Conservation (phyloP, 2,113 vertebrate genomes). For the Grammomys surdaster region DNA sequence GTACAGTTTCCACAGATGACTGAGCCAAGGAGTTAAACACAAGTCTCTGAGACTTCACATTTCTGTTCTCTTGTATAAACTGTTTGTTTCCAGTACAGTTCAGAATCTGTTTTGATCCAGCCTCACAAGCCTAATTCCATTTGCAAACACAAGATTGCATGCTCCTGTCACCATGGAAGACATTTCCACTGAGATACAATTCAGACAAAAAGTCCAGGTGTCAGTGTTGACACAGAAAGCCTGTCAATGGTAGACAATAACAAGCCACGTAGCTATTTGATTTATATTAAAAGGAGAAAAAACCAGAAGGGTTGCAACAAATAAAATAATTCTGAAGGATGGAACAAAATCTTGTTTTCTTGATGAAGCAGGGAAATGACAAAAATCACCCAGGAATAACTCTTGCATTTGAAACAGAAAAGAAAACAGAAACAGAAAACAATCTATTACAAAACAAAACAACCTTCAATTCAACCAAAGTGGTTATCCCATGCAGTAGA, state of each 20-base stretch:
- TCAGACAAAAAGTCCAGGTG: conserved; percentile 48
- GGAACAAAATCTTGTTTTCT: conserved; percentile 63
- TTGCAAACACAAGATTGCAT: conserved; percentile 53
- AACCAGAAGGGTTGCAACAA: conserved; percentile 41
- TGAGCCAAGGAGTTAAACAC: conserved; percentile 1
- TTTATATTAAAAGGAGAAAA: conserved; percentile 28
- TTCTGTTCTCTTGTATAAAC: conserved; percentile 53
- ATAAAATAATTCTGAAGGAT: conserved; percentile 42
- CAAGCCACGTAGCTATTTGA: conserved; percentile 40
- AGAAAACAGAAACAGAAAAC: not conserved
- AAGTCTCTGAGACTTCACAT: not conserved
- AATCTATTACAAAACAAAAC: not conserved
- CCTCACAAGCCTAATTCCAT: not conserved
- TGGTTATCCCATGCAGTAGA: not conserved
- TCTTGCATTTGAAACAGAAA: conserved; percentile 40
- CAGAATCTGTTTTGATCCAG: conserved; percentile 6
- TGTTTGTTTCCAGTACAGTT: conserved; percentile 21
- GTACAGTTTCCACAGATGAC: not conserved
- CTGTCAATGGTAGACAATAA: conserved; percentile 30
- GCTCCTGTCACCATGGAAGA: conserved; percentile 66
- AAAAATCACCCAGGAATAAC: conserved; percentile 13
- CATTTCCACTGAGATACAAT: conserved; percentile 45
- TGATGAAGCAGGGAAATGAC: not conserved
- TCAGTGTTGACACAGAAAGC: conserved; percentile 43
- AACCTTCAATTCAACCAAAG: not conserved